Conservation (phyloP, 2,888 invertebrate species). For the Phlogophora meticulosa region DNA sequence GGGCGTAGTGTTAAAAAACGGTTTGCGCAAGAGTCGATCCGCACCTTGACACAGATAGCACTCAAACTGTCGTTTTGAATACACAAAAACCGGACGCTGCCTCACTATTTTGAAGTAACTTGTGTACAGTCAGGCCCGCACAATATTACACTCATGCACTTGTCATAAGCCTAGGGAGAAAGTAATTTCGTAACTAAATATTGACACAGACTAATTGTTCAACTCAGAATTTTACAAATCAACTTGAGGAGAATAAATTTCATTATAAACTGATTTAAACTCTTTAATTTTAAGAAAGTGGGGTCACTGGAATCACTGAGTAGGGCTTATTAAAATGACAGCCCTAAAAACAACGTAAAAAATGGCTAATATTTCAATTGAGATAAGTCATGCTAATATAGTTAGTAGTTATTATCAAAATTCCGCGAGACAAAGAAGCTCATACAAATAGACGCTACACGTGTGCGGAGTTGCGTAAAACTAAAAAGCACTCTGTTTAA, state of each 20-base stretch:
- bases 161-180: slow-evolving; percentile 32
- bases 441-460: slow-evolving; percentile 60
- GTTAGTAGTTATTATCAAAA: slow-evolving; percentile 65
- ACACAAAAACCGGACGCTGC: slow-evolving; percentile 91
- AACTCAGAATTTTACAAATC: slow-evolving; percentile 11
- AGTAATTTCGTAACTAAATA: slow-evolving; percentile 28
- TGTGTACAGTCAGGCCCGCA: slow-evolving; percentile 50
- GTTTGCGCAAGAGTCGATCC: slow-evolving; percentile 90
- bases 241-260: background rate
- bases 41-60: slow-evolving; percentile 90
- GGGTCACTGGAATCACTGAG: background rate
- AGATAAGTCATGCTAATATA: slow-evolving; percentile 63
- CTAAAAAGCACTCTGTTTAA: slow-evolving; percentile 55
- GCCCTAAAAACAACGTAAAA: slow-evolving; percentile 39
- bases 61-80: slow-evolving; percentile 90
- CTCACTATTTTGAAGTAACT: slow-evolving; percentile 80
- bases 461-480: slow-evolving; percentile 62
- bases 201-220: slow-evolving; percentile 14
- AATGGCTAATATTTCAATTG: slow-evolving; percentile 49
- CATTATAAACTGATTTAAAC: background rate
- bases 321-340: slow-evolving; percentile 7
- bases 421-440: slow-evolving; percentile 62
- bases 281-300: background rate
- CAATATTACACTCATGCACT: slow-evolving; percentile 43
- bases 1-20: slow-evolving; percentile 89